These are phyloP conservation scores for Labroides dimidiatus DNA, from an alignment of 2,797 vertebrate genomes.

Conservation along the genomic window DNA sequence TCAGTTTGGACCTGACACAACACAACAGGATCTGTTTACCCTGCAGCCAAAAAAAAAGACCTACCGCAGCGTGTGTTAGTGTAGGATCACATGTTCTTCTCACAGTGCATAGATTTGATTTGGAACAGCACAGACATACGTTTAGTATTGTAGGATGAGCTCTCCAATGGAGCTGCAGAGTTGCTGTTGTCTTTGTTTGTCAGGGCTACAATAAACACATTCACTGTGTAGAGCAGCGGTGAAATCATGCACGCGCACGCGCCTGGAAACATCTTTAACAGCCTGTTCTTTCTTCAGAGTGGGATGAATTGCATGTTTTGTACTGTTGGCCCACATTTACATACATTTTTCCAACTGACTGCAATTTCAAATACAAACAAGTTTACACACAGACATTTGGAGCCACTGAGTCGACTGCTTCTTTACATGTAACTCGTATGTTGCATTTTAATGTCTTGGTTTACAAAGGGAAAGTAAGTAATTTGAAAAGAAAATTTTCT, in stretches of 20 bases:
- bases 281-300: constrained; percentile 23
- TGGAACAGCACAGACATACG: background rate
- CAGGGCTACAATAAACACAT: constrained; percentile 49
- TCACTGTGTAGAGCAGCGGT: constrained; percentile 32
- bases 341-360: constrained; percentile 6
- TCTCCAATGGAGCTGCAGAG: constrained; percentile 18
- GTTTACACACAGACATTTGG: background rate
- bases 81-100: background rate
- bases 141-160: constrained; percentile 14
- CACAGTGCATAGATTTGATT: constrained; percentile 17
- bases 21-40: constrained; percentile 63
- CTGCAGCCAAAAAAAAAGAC: constrained; percentile 58
- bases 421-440: too few relatives aligned
- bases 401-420: too few relatives aligned
- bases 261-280: constrained; percentile 35
- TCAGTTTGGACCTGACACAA: constrained; percentile 37
- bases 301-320: constrained; percentile 30
- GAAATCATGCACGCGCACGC: constrained; percentile 45
- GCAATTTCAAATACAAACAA: constrained; percentile 2
- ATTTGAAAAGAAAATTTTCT: too few relatives aligned
- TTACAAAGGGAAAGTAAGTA: too few relatives aligned
- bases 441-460: too few relatives aligned
- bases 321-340: constrained; percentile 23
- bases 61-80: constrained; percentile 33
- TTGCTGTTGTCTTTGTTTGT: constrained; percentile 22